Percentiles rank a stretch among this genome's conserved stretches.
These are phyloP conservation scores for Choreutis nemorana DNA, from an alignment of 2,888 invertebrate genomes.

Conservation along the genomic window DNA sequence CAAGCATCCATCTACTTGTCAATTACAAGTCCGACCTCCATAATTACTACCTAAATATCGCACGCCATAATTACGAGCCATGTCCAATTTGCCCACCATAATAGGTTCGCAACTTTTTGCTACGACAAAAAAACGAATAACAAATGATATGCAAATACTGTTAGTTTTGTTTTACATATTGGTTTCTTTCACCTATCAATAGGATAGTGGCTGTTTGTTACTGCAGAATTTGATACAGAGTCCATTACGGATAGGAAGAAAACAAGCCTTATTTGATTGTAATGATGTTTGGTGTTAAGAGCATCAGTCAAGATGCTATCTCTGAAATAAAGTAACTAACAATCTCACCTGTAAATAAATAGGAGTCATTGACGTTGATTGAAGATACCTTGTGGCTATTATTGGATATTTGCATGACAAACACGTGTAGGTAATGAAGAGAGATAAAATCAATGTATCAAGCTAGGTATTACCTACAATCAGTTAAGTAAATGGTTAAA, in stretches of 20 bases:
- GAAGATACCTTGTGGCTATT: constrained; percentile 38
- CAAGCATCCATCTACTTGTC: constrained; percentile 27
- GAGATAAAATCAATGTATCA: too few relatives aligned
- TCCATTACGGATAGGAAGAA: constrained; percentile 43
- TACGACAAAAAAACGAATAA: constrained; percentile 37
- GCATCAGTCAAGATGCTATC: constrained; percentile 58
- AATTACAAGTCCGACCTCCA: constrained; percentile 27
- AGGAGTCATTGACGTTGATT: constrained; percentile 35
- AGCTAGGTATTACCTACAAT: too few relatives aligned
- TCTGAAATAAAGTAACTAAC: constrained; percentile 53
- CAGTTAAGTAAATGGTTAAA: too few relatives aligned
- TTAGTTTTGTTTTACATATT: constrained; percentile 55
- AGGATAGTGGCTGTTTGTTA: constrained; percentile 25
- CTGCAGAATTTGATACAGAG: constrained; percentile 29
- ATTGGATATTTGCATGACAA: constrained; percentile 23
- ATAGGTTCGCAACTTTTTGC: constrained; percentile 48
- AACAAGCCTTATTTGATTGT: constrained; percentile 48
- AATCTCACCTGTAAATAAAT: constrained; percentile 42
- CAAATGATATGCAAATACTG: constrained; percentile 47
- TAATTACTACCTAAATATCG: constrained; percentile 44
- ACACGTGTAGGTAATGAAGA: too few relatives aligned
- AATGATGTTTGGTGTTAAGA: constrained; percentile 40
- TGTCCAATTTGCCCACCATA: constrained; percentile 47
- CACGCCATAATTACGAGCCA: constrained; percentile 42
- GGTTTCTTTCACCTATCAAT: constrained; percentile 39